Percentiles rank a stretch among this genome's conserved stretches.
Conservation (phyloP, 2,888 invertebrate genomes). For the Machimus rusticus region DNA sequence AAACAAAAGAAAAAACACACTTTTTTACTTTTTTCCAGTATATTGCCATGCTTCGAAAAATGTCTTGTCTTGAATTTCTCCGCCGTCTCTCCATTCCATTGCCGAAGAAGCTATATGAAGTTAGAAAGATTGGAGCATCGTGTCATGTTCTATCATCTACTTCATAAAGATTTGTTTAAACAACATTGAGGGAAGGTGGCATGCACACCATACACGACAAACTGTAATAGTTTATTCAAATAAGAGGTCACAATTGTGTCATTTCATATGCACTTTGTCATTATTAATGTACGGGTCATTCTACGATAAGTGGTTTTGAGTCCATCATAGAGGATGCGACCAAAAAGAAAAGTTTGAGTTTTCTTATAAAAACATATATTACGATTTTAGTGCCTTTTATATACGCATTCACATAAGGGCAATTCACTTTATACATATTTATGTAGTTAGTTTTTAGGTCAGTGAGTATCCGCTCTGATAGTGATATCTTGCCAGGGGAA, state of each 20-base stretch:
- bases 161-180: background rate
- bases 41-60: conserved; percentile 9
- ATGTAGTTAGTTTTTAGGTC: no score
- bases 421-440: no score
- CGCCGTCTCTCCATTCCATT: background rate
- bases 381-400: no score
- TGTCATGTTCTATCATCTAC: background rate
- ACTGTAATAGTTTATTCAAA: background rate
- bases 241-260: background rate
- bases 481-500: no score
- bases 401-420: no score
- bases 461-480: no score
- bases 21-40: background rate
- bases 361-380: no score
- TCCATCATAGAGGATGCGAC: no score
- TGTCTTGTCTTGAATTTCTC: background rate
- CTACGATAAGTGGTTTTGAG: no score
- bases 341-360: no score
- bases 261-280: background rate
- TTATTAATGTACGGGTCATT: no score
- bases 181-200: background rate
- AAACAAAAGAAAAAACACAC: background rate
- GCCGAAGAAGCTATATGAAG: background rate
- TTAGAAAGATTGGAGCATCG: background rate
- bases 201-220: background rate